Evolutionary conservation across 2,888 invertebrate genomes (phyloP), one percentile per base, ranked within the genome.

Genomic region (Magallana nippona): DNA sequence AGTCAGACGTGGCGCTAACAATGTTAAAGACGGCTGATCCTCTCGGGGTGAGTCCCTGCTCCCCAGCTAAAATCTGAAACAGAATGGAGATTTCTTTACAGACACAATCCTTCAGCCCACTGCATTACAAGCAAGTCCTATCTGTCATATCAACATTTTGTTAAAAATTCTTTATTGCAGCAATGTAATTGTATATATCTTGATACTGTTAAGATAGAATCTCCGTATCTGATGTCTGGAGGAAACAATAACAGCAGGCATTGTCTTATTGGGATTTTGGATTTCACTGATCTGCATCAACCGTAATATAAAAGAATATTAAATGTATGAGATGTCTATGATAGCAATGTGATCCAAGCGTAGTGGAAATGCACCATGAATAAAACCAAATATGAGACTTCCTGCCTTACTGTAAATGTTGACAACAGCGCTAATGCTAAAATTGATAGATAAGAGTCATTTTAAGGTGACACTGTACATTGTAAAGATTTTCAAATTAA

Each of bases 21-120:
- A 89, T 84, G 83, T 89, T 89, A 44, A 89, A 87, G 32, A 89
- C 88, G 55, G 88, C 83, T 44, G 89, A 89, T 22, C 86, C 86
- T 22, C 88, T 83, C 79, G 88, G 89, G 32, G 81, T 56, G 17
- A 86, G 55, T 13, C 82, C 88, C 44, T 86, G 87, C 15, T 79
- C 63, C n/a, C 86, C 88, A 63, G 83, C 83, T 71, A 88, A 86
- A 27, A 89, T 86, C 88, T 89, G 86, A 13, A 86, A 88, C 15
- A 15, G 22, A 44, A 27, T 60, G 56, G 77, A 60, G 19, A 22
- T 27, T 32, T 71, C 27, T 11, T 44, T 44, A 44, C 44, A 3
- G 5, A 44, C 44, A 44, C 5, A 8, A 44, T 44, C 44, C 44
- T 44, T 44, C 5, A n/a, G 8, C 44, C 44, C 8, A 44, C 44